A percentile compares a stretch with the other conserved stretches of the same genome.
Evolutionary conservation across 2,797 vertebrate genomes (phyloP).

Genomic region (Epinephelus coioides): DNA sequence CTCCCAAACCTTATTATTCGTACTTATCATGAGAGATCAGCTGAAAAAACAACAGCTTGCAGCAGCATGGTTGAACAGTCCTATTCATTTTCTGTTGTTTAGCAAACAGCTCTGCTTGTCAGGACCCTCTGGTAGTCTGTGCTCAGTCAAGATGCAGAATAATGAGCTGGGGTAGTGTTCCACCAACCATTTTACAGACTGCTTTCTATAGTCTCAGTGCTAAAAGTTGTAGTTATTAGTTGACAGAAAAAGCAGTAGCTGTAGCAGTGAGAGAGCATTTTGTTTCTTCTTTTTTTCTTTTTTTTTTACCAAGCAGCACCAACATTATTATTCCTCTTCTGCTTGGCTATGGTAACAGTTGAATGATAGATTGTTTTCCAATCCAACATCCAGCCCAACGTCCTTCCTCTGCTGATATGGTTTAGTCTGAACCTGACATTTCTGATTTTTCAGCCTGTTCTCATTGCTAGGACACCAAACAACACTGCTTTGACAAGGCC

Average conservation of each 20-base stretch:
- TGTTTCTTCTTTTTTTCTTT: too few relatives aligned
- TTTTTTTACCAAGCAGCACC: too few relatives aligned
- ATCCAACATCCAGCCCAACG: too few relatives aligned
- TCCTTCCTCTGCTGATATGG: too few relatives aligned
- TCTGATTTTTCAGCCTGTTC: too few relatives aligned
- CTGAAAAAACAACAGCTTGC: conserved; percentile 37
- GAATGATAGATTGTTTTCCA: too few relatives aligned
- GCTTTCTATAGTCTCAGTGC: not conserved
- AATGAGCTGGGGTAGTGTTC: not conserved
- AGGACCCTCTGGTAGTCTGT: conserved; percentile 5
- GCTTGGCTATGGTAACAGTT: too few relatives aligned
- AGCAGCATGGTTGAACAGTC: conserved; percentile 14
- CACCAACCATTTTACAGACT: not conserved
- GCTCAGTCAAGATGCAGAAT: conserved; percentile 8
- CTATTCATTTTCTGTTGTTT: conserved; percentile 41
- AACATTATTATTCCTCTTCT: too few relatives aligned
- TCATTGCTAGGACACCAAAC: too few relatives aligned
- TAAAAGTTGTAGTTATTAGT: not conserved
- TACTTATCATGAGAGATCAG: conserved; percentile 19
- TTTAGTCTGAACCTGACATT: too few relatives aligned
- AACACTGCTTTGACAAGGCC: too few relatives aligned
- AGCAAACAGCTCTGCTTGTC: conserved; percentile 29
- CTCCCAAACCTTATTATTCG: conserved; percentile 35
- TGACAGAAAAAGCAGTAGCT: not conserved
- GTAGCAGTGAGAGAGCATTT: not conserved